A percentile compares a stretch with the other conserved stretches of the same genome.
Evolutionary conservation across 92 coral and sea anemone species (phyloP).

Genomic region (Phymanthus crucifer): DNA sequence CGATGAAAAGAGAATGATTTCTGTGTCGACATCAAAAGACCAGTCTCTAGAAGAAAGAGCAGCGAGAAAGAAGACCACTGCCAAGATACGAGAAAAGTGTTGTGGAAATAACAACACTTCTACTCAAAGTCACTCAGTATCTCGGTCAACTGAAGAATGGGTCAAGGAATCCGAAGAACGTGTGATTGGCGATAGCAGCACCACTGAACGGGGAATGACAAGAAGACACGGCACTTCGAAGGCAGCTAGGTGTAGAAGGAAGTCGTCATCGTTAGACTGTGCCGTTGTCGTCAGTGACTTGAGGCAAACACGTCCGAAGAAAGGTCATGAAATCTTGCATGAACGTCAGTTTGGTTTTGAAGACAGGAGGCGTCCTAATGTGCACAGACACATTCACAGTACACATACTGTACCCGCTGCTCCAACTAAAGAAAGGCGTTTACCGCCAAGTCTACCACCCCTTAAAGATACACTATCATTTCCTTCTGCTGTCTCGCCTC

Average conservation of each 20-base stretch:
- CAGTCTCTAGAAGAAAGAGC: not conserved
- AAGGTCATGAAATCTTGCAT: not conserved
- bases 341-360: not conserved
- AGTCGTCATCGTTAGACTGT: not conserved
- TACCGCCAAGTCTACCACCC: not conserved
- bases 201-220: not conserved
- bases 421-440: not conserved
- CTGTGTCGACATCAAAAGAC: not conserved
- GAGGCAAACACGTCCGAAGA: not conserved
- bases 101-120: not conserved
- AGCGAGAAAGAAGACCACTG: not conserved
- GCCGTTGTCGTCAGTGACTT: not conserved
- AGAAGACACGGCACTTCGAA: not conserved
- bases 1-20: not conserved
- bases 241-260: not conserved
- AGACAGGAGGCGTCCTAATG: not conserved
- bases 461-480: not conserved
- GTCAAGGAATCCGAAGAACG: not conserved
- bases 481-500: not conserved
- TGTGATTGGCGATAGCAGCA: not conserved
- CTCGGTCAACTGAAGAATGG: not conserved
- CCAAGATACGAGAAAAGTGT: not conserved
- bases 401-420: too few relatives aligned
- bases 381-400: not conserved
- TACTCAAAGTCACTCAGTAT: not conserved